phyloP scores from a whole-genome alignment of 2,113 vertebrate genomes.

The Rhinolophus ferrumequinum region DNA sequence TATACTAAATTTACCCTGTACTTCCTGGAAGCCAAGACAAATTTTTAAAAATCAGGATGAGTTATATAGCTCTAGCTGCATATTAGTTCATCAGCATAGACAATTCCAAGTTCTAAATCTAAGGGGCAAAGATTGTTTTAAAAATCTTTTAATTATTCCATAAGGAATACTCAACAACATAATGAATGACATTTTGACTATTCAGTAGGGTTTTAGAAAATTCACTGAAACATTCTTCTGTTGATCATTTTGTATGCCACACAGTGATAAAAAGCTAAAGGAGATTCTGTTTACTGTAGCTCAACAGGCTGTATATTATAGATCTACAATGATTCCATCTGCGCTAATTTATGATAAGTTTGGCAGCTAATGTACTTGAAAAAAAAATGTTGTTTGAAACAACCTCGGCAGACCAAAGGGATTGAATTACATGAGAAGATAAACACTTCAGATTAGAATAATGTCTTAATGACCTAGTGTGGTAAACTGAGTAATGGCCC shows the following conservation, averaged over 20 bases:
- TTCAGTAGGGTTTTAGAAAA: constrained; percentile 20
- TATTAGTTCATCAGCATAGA: constrained; percentile 31
- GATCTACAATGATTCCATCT: neutral
- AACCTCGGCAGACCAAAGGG: neutral
- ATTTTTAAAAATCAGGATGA: constrained; percentile 29
- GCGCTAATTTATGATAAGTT: constrained; percentile 1
- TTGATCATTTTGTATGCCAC: constrained; percentile 2
- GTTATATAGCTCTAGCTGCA: neutral
- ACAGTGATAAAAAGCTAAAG: constrained; percentile 10
- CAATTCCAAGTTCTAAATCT: constrained; percentile 33
- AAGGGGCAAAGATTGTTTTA: neutral
- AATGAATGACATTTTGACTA: neutral
- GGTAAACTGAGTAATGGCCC: neutral
- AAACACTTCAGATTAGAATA: neutral
- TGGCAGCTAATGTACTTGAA: neutral
- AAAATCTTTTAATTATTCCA: neutral
- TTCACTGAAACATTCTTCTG: neutral
- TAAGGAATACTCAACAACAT: neutral
- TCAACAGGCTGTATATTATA: neutral
- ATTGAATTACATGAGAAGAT: neutral
- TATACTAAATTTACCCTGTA: constrained; percentile 61
- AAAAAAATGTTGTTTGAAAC: neutral
- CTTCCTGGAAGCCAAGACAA: constrained; percentile 65
- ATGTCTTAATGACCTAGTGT: neutral
- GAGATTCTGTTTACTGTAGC: neutral